phyloP scores from a whole-genome alignment of 1,140 invertebrate species.

The Drosophila biarmipes region DNA sequence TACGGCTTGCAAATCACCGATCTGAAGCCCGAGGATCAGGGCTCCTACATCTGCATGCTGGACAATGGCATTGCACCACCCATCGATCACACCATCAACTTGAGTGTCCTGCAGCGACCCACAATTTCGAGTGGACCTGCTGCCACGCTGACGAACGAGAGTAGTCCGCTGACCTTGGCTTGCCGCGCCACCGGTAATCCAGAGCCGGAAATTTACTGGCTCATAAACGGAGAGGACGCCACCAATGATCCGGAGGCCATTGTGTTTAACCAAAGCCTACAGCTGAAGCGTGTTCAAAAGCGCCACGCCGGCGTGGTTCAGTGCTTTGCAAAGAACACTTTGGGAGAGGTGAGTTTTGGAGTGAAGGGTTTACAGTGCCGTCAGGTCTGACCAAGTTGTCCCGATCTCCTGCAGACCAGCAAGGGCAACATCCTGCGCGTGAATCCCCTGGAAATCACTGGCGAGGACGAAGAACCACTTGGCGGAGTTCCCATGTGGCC shows the following conservation, averaged over 20 bases:
- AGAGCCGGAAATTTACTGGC: conserved; percentile 90
- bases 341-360: conserved; percentile 87
- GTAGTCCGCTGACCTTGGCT: conserved; percentile 87
- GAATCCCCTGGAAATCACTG: conserved; percentile 89
- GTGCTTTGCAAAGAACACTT: conserved; percentile 93
- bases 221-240: conserved; percentile 91
- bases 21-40: conserved; percentile 87
- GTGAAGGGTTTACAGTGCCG: neutral
- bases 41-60: conserved; percentile 88
- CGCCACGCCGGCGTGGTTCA: conserved; percentile 94
- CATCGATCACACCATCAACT: conserved; percentile 84
- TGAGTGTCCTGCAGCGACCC: conserved; percentile 87
- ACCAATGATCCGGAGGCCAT: conserved; percentile 86
- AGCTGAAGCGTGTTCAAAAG: conserved; percentile 86
- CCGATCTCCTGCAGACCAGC: conserved; percentile 76
- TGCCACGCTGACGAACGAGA: conserved; percentile 87
- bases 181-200: conserved; percentile 90
- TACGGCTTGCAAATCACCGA: conserved; percentile 89
- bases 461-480: conserved; percentile 75
- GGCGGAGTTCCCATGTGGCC: conserved; percentile 70
- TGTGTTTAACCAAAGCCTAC: conserved; percentile 85
- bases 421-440: conserved; percentile 88
- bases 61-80: conserved; percentile 85
- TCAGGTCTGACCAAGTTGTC: neutral
- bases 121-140: conserved; percentile 86